Percentiles rank a stretch among this genome's conserved stretches.
Conservation (phyloP, 2,888 invertebrate genomes). For the Diaperis boleti region DNA sequence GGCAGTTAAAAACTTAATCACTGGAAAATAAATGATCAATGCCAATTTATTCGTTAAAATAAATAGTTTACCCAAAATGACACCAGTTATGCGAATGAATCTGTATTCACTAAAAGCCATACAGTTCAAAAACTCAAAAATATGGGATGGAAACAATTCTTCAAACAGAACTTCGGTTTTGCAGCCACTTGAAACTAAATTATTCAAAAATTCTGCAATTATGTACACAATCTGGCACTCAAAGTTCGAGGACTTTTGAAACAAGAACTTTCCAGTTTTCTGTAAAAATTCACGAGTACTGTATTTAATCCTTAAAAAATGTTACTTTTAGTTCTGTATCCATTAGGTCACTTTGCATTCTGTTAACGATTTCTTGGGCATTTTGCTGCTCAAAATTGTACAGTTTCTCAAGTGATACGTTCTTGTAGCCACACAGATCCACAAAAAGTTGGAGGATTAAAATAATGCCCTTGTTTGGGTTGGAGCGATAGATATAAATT, state of each 20-base stretch:
- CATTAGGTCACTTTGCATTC: neutral
- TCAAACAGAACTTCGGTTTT: slow-evolving; percentile 7
- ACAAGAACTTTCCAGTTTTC: slow-evolving; percentile 19
- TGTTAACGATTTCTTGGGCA: neutral
- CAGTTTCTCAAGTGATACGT: neutral
- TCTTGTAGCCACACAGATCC: slow-evolving; percentile 19
- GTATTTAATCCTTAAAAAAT: slow-evolving; percentile 2
- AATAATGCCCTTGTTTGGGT: neutral
- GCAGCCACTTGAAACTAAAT: neutral
- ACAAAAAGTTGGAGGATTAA: slow-evolving; percentile 21
- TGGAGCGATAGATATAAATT: neutral
- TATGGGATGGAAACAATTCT: neutral
- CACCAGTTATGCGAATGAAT: slow-evolving; percentile 4
- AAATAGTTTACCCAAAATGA: slow-evolving; percentile 8
- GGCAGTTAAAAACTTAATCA: slow-evolving; percentile 1
- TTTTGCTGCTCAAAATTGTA: slow-evolving; percentile 17
- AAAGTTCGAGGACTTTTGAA: slow-evolving; percentile 4
- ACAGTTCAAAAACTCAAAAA: slow-evolving; percentile 4
- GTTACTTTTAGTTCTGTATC: slow-evolving; percentile 18
- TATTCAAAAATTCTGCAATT: neutral
- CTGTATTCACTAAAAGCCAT: slow-evolving; percentile 6
- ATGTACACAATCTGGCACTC: neutral
- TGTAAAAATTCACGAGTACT: slow-evolving; percentile 2
- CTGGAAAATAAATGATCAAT: neutral
- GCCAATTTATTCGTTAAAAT: neutral